Base-by-base conservation (phyloP, 2,797 vertebrate species). In the Falco cherrug region DNA sequence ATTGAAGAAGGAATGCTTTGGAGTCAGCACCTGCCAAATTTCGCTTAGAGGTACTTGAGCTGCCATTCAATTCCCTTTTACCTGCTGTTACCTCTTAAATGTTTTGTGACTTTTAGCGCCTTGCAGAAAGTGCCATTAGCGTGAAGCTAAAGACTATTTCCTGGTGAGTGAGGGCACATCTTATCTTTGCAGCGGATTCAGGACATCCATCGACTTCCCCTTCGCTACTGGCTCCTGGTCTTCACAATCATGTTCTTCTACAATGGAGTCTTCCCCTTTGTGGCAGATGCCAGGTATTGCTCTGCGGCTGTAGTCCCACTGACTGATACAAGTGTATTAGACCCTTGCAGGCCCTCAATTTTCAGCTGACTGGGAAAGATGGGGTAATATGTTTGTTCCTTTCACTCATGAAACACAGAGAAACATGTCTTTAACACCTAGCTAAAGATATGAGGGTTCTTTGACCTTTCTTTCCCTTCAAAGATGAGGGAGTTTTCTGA, bases 181-280 rank as follows among this genome's bases (percentile, higher is more conserved):
- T 60, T 97, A 16, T 97, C 54, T 87, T 95, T 76, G 45, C 85
- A 99, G 99, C 95, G 95, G 76, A 80, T 99, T 57, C 98, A 98
- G 93, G 99, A 99, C 81, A 96, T 98, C 59, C 97, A 96, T 63
- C 90, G 90, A 24, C 97, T 99, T 68, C 98, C 98, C 1, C 93
- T 98, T 26, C 96, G 97, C 93, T 99, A 98, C 96, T 99, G 98
- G 98, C 97, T 99, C 83, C 97, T 99, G 96, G 98, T 99, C 75
- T 97, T 99, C 45, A 98, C 98, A 94, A 98, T 99, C 97, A 98
- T 98, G 98, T 99, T 99, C 97, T 99, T 99, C 97, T 98, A 98
- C 97, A 99, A 98, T 0, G 97, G 98, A 39, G 98, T 99, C 80
- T 98, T 99, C 89, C 99, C 98, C 9, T 98, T 98, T 74, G 98